These are phyloP conservation scores for Diabrotica undecimpunctata DNA, from an alignment of 1,140 invertebrate genomes.

Conservation along the genomic window DNA sequence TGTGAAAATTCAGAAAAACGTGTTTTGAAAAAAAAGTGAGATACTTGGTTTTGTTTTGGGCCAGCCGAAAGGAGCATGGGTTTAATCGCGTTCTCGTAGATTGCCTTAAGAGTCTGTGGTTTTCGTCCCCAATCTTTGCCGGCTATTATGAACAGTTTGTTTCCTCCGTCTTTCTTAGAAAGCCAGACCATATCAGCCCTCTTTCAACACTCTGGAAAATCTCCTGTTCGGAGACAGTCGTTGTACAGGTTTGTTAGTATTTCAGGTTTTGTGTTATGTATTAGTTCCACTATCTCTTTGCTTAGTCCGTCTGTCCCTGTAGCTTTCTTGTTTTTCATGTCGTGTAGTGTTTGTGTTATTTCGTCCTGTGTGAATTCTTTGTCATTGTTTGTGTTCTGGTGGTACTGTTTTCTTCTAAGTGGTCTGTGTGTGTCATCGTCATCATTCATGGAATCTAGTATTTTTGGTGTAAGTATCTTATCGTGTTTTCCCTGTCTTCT, in stretches of 20 bases:
- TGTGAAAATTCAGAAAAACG: too few relatives aligned
- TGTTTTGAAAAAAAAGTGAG: too few relatives aligned
- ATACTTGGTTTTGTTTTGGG: slow-evolving; percentile 5
- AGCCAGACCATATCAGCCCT: neutral
- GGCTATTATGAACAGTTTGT: too few relatives aligned
- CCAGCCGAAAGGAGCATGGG: too few relatives aligned
- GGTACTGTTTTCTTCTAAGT: too few relatives aligned
- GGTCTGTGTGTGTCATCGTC: neutral
- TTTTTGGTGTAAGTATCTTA: neutral
- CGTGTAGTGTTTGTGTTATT: neutral
- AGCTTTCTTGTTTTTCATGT: slow-evolving; percentile 4
- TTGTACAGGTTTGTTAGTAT: neutral
- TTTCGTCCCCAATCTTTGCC: too few relatives aligned
- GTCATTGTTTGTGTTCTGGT: neutral
- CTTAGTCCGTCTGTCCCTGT: neutral
- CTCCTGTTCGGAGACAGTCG: neutral
- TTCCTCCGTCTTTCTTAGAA: slow-evolving; percentile 6
- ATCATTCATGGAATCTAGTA: neutral
- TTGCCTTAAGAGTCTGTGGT: too few relatives aligned
- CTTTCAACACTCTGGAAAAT: neutral
- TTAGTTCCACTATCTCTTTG: neutral
- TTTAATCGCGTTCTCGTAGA: too few relatives aligned
- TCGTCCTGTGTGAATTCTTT: neutral
- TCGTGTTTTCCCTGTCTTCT: neutral
- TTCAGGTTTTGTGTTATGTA: neutral